A percentile compares a stretch with the other conserved stretches of the same genome.
These are phyloP conservation scores for Drosophila seguyi DNA, from an alignment of 1,140 invertebrate species.

Conservation along the genomic window DNA sequence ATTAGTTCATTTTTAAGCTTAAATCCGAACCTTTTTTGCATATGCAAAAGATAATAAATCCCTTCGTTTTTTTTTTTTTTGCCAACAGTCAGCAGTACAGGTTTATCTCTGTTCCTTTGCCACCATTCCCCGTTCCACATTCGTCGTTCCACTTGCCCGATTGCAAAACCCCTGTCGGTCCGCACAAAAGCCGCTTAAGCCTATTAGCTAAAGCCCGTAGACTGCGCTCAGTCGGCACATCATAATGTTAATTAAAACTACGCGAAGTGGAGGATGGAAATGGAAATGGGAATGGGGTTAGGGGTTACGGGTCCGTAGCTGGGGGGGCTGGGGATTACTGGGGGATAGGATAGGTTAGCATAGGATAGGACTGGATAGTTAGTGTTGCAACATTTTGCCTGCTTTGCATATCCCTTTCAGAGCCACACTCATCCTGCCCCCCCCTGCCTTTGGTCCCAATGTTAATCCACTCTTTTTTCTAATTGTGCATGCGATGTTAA, in stretches of 20 bases:
- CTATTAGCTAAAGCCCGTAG: constrained; percentile 51
- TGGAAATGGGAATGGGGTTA: neutral
- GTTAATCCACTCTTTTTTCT: constrained; percentile 45
- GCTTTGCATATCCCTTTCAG: constrained; percentile 34
- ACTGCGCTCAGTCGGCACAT: constrained; percentile 45
- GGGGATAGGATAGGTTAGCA: constrained; percentile 16
- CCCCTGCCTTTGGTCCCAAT: neutral
- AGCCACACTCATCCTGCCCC: neutral
- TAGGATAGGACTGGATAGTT: constrained; percentile 11
- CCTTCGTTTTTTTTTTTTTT: neutral
- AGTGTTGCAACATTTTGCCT: constrained; percentile 40
- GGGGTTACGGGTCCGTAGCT: neutral
- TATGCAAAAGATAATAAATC: neutral
- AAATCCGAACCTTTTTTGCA: neutral
- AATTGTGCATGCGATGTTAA: constrained; percentile 59
- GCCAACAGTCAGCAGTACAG: constrained; percentile 1
- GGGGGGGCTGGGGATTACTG: constrained; percentile 24
- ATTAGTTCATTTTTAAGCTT: neutral
- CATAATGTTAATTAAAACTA: constrained; percentile 62
- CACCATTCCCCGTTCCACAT: constrained; percentile 2
- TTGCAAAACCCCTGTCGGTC: constrained; percentile 40
- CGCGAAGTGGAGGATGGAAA: constrained; percentile 13
- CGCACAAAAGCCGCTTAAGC: constrained; percentile 50
- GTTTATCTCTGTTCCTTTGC: constrained; percentile 24
- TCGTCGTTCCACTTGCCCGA: constrained; percentile 11